phyloP scores from a whole-genome alignment of 2,113 vertebrate genomes.

The Paedocypris sp. region DNA sequence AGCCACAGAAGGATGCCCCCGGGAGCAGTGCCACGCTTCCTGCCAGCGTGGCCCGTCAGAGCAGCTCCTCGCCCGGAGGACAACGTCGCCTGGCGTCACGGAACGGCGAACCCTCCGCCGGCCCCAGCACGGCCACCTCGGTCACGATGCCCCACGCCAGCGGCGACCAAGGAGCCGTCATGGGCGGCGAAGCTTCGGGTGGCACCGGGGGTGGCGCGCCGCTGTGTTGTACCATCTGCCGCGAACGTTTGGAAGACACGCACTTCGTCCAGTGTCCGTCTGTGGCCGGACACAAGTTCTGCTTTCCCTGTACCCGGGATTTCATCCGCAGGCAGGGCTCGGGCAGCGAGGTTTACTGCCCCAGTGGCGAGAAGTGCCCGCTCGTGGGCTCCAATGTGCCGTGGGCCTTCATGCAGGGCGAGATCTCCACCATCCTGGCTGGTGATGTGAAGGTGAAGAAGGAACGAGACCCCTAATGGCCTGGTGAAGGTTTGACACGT shows the following conservation, averaged over 20 bases:
- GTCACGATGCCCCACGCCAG: slow-evolving; percentile 52
- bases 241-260: slow-evolving; percentile 75
- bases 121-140: slow-evolving; percentile 43
- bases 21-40: slow-evolving; percentile 47
- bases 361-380: slow-evolving; percentile 77
- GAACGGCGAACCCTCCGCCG: slow-evolving; percentile 60
- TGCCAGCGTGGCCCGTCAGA: slow-evolving; percentile 50
- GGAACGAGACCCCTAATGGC: slow-evolving; percentile 65
- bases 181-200: slow-evolving; percentile 19
- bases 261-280: slow-evolving; percentile 82
- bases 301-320: slow-evolving; percentile 78
- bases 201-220: slow-evolving; percentile 40
- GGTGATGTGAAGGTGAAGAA: slow-evolving; percentile 82
- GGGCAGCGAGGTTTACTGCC: slow-evolving; percentile 76
- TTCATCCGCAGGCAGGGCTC: slow-evolving; percentile 75
- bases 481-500: slow-evolving; percentile 1
- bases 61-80: slow-evolving; percentile 62
- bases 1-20: slow-evolving; percentile 68
- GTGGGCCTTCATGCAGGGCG: slow-evolving; percentile 88
- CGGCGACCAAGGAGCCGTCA: slow-evolving; percentile 30
- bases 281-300: slow-evolving; percentile 76
- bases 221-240: slow-evolving; percentile 78
- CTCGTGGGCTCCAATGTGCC: slow-evolving; percentile 76
- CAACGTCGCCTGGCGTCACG: slow-evolving; percentile 64
- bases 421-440: slow-evolving; percentile 79